phyloP scores from a whole-genome alignment of 2,888 invertebrate species.

The Muschampia plurimacula region DNA sequence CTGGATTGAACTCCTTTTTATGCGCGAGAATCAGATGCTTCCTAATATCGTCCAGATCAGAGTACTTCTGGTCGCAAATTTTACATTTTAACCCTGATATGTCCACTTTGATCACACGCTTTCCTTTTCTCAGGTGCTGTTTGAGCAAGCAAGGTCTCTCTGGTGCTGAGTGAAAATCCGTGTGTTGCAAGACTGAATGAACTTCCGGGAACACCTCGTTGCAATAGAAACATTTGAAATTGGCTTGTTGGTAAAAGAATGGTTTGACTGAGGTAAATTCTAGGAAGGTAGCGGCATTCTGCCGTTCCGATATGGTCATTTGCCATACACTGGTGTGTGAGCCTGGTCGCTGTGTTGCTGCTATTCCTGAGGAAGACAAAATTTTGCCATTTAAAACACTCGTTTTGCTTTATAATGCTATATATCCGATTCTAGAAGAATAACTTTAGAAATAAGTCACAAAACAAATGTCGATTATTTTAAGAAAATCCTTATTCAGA shows the following conservation, averaged over 20 bases:
- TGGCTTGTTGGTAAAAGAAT: constrained; percentile 77
- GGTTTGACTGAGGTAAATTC: constrained; percentile 73
- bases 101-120: constrained; percentile 77
- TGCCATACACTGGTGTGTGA: constrained; percentile 77
- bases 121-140: constrained; percentile 73
- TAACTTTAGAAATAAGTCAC: too few relatives aligned
- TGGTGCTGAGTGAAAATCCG: constrained; percentile 60
- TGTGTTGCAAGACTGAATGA: constrained; percentile 67
- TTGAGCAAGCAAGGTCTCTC: constrained; percentile 67
- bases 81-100: constrained; percentile 73
- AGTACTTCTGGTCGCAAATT: constrained; percentile 70
- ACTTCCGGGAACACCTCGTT: constrained; percentile 74
- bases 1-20: constrained; percentile 74
- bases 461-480: too few relatives aligned
- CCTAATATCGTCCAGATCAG: constrained; percentile 70
- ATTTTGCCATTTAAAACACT: constrained; percentile 47
- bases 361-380: constrained; percentile 59
- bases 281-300: constrained; percentile 76
- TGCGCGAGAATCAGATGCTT: constrained; percentile 65
- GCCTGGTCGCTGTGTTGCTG: constrained; percentile 56
- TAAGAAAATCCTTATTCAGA: too few relatives aligned
- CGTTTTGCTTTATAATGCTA: not conserved
- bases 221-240: constrained; percentile 80
- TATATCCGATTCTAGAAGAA: not conserved
- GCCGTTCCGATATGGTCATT: constrained; percentile 77